Evolutionary conservation across 2,888 invertebrate species (phyloP), one percentile per base, ranked within the genome.

Genomic region (Chrysopilus asiliformis): DNA sequence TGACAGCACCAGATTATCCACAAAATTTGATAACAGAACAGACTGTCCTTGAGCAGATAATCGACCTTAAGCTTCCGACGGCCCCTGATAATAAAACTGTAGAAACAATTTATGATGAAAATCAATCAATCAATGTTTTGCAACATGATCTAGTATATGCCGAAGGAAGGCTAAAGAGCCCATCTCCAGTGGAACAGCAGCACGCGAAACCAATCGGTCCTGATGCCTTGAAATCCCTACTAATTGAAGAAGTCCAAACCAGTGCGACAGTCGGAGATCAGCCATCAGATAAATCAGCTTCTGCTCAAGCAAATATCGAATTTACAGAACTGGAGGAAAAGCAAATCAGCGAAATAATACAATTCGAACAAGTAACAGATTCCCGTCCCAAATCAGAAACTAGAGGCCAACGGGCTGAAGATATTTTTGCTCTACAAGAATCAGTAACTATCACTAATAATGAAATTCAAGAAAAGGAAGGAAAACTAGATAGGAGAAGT

Each of bases 111-210:
- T 39, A 37, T 24, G 20, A 27, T 27, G 30, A 29, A 18, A 22
- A 25, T 3, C 39, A 49, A 50, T 41, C 46, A 42, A n/a, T 64
- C 65, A 40, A 68, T 69, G 42, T 49, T 67, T 35, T 71, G 71
- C 3, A 71, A 71, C 46, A 57, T 22, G 29, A 22, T 15, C 8
- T 30, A 4, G 26, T 32, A 17, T 35, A 39, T 10, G 6, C 22
- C 2, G 35, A 29, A 29, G 15, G n/a, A 13, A 6, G 10, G n/a
- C 9, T 38, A 3, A 12, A 13, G 17, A 13, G 24, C n/a, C 19
- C 27, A 8, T 15, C 15, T 27, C 15, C 26, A 6, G 9, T 26
- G 6, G 27, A 33, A 27, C 8, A 25, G 3, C 33, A 43, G 17
- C 17, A 14, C 8, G 38, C 37, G 8, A 41, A 41, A 26, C 6